Evolutionary conservation across 2,888 invertebrate genomes (phyloP).

Genomic region (Oxyteleia sp.): DNA sequence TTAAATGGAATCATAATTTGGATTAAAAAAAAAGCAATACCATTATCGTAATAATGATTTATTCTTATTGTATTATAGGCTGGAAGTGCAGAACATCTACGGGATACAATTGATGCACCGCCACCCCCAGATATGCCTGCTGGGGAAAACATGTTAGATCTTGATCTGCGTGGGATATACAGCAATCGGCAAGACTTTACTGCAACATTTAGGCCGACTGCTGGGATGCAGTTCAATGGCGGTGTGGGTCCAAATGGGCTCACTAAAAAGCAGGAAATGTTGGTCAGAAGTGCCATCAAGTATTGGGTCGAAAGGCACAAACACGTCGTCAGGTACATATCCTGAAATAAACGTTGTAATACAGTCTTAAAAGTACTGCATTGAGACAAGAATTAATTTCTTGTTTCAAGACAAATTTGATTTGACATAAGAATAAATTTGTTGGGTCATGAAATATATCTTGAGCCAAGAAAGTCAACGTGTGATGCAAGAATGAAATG

Average conservation of each 20-base stretch:
- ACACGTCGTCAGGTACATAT: conserved; percentile 93
- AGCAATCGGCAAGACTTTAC: conserved; percentile 93
- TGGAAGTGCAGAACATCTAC: conserved; percentile 83
- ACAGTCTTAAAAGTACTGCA: too few species aligned
- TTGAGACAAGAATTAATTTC: too few species aligned
- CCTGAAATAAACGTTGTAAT: neutral
- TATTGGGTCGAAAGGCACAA: conserved; percentile 97
- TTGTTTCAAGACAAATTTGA: too few species aligned
- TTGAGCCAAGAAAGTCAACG: too few species aligned
- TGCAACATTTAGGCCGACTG: conserved; percentile 90
- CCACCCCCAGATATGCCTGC: conserved; percentile 75
- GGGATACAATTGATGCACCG: conserved; percentile 72
- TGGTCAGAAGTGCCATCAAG: conserved; percentile 95
- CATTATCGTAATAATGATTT: too few species aligned
- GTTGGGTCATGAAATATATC: too few species aligned
- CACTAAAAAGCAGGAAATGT: conserved; percentile 94
- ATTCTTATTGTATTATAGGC: conserved; percentile 75
- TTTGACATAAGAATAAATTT: too few species aligned
- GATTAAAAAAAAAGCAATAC: too few species aligned
- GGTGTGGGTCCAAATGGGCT: conserved; percentile 93
- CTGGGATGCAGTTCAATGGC: conserved; percentile 86
- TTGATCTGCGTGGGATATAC: conserved; percentile 93
- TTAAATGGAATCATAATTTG: too few species aligned
- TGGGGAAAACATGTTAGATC: conserved; percentile 87
- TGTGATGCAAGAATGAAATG: too few species aligned